Evolutionary conservation across 1,140 invertebrate genomes (phyloP).

Genomic region (Drosophila bocqueti): DNA sequence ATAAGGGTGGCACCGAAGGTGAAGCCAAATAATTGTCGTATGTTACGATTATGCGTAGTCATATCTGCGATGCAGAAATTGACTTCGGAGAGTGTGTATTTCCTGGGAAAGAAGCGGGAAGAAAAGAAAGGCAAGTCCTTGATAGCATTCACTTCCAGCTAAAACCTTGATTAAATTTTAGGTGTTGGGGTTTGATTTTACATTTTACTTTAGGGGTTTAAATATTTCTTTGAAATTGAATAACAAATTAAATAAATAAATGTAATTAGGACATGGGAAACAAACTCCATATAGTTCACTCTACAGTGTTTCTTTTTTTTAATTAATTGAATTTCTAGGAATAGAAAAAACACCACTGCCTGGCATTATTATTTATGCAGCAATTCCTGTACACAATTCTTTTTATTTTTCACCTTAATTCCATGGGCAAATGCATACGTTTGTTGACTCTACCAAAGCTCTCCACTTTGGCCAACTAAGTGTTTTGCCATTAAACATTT

Average conservation of each 20-base stretch:
- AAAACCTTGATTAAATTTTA: background rate
- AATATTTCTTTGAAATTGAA: background rate
- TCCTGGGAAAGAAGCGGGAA: background rate
- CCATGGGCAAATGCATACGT: slow-evolving; percentile 1
- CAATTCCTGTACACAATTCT: slow-evolving; percentile 10
- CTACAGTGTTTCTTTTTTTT: background rate
- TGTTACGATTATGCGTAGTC: slow-evolving; percentile 47
- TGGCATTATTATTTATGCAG: slow-evolving; percentile 25
- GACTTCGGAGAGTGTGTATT: slow-evolving; percentile 16
- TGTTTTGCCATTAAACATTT: slow-evolving; percentile 75
- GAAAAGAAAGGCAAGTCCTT: too few relatives aligned
- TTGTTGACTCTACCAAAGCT: slow-evolving; percentile 30
- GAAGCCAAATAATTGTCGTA: slow-evolving; percentile 52
- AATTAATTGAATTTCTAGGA: background rate
- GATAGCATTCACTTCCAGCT: background rate
- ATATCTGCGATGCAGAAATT: slow-evolving; percentile 36
- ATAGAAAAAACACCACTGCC: background rate
- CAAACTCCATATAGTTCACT: background rate
- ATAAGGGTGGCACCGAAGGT: slow-evolving; percentile 23
- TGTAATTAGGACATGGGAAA: background rate
- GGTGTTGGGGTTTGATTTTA: too few relatives aligned
- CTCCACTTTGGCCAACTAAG: slow-evolving; percentile 53
- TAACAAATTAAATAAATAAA: background rate
- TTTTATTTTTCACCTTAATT: slow-evolving; percentile 22
- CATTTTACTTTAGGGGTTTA: background rate